phyloP scores from a whole-genome alignment of 1,140 invertebrate species.

The Ceratosolen solmsi region DNA sequence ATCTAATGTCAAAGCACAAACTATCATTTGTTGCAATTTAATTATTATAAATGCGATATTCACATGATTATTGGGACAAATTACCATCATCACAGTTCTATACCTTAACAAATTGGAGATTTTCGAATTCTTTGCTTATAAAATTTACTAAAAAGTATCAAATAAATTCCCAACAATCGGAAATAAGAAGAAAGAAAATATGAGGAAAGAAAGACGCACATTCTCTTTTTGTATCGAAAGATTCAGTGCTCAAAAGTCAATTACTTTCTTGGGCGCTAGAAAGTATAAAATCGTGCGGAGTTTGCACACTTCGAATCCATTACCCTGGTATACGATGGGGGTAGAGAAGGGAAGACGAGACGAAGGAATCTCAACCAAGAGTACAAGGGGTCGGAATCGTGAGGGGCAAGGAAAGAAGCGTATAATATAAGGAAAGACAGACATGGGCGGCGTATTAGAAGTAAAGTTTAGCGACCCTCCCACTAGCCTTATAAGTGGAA shows the following conservation, averaged over 20 bases:
- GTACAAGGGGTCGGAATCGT: constrained; percentile 46
- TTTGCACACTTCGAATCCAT: constrained; percentile 61
- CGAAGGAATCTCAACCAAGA: constrained; percentile 47
- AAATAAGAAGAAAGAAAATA: constrained; percentile 37
- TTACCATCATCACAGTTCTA: too few species aligned
- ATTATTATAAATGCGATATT: too few species aligned
- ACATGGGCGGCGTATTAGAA: constrained; percentile 36
- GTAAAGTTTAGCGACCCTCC: constrained; percentile 46
- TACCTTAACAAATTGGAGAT: too few species aligned
- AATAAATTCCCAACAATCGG: background rate
- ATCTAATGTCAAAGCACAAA: too few species aligned
- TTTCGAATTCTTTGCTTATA: too few species aligned
- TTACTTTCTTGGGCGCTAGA: constrained; percentile 17
- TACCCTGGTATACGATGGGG: constrained; percentile 51
- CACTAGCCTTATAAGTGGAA: background rate
- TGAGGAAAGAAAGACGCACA: background rate
- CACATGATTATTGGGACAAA: too few species aligned
- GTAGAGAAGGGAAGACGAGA: constrained; percentile 46
- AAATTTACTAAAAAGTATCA: too few species aligned
- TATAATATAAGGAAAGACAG: constrained; percentile 48
- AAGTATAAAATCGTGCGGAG: constrained; percentile 48
- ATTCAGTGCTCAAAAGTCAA: constrained; percentile 46
- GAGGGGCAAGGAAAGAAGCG: constrained; percentile 49
- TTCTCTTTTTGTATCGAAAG: constrained; percentile 46
- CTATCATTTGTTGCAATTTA: too few species aligned